Conservation (phyloP, 2,888 invertebrate species). For the Zaprionus bogoriensis region DNA sequence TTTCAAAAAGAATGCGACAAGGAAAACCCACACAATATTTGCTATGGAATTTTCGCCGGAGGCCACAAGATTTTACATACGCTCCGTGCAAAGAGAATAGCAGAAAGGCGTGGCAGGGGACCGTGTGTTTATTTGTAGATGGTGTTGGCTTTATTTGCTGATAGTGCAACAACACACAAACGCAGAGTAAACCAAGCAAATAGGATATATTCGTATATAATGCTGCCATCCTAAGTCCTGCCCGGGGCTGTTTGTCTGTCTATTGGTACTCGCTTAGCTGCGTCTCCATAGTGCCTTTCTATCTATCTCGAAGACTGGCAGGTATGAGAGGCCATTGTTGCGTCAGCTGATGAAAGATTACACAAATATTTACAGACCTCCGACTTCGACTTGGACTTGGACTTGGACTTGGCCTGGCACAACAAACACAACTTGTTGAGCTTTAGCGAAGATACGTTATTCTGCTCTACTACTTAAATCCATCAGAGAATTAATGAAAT, state of each 20-base stretch:
- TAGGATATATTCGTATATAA: conserved; percentile 26
- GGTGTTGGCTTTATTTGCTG: conserved; percentile 53
- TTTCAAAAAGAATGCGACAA: conserved; percentile 31
- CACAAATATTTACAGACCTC: conserved; percentile 36
- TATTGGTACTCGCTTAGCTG: conserved; percentile 38
- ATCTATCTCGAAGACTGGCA: neutral
- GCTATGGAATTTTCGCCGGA: conserved; percentile 35
- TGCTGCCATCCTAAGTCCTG: conserved; percentile 14
- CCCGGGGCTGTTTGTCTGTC: conserved; percentile 36
- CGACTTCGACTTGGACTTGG: conserved; percentile 12
- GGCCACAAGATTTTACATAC: conserved; percentile 39
- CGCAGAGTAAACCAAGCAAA: conserved; percentile 24
- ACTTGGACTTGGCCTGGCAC: no score
- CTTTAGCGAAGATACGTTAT: no score
- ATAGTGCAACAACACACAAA: conserved; percentile 50
- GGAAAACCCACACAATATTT: conserved; percentile 41
- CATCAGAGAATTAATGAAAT: conserved; percentile 15
- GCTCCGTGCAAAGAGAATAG: conserved; percentile 11
- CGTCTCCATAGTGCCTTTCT: conserved; percentile 5
- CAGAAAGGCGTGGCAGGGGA: neutral
- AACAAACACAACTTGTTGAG: conserved; percentile 19
- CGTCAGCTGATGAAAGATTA: conserved; percentile 28
- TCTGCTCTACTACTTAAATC: no score
- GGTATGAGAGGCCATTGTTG: neutral
- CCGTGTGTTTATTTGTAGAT: conserved; percentile 31